Evolutionary conservation across 2,888 invertebrate species (phyloP).

Genomic region (Lymantria dispar): DNA sequence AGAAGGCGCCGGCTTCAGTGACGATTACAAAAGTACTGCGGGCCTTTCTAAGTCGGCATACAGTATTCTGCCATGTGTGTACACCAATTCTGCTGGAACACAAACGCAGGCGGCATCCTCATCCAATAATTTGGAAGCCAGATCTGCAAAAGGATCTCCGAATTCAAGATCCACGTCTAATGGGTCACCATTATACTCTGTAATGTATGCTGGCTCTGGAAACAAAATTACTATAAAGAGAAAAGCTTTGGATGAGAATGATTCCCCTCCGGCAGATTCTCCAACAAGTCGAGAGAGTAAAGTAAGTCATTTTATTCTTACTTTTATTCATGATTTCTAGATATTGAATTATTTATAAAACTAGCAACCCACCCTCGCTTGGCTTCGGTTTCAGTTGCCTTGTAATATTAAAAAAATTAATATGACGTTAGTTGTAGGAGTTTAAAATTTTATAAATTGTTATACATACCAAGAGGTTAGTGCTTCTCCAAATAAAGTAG

Average conservation of each 20-base stretch:
- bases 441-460: too few relatives aligned
- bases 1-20: conserved; percentile 90
- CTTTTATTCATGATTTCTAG: too few relatives aligned
- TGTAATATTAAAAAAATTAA: too few relatives aligned
- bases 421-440: too few relatives aligned
- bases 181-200: conserved; percentile 85
- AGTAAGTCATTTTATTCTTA: conserved; percentile 40
- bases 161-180: conserved; percentile 66
- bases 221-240: conserved; percentile 93
- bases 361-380: too few relatives aligned
- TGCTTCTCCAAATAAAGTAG: too few relatives aligned
- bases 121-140: conserved; percentile 55
- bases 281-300: conserved; percentile 60
- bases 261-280: conserved; percentile 63
- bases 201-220: conserved; percentile 90
- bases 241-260: conserved; percentile 85
- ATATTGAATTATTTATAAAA: too few relatives aligned
- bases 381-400: too few relatives aligned
- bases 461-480: too few relatives aligned
- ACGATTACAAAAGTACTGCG: conserved; percentile 87
- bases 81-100: conserved; percentile 83
- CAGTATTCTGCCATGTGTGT: conserved; percentile 88
- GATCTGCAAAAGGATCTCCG: conserved; percentile 63
- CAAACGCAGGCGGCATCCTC: conserved; percentile 66
- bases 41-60: conserved; percentile 89